A percentile compares a stretch with the other conserved stretches of the same genome.
phyloP scores from a whole-genome alignment of 2,797 vertebrate species.

The Hippocampus kuda region DNA sequence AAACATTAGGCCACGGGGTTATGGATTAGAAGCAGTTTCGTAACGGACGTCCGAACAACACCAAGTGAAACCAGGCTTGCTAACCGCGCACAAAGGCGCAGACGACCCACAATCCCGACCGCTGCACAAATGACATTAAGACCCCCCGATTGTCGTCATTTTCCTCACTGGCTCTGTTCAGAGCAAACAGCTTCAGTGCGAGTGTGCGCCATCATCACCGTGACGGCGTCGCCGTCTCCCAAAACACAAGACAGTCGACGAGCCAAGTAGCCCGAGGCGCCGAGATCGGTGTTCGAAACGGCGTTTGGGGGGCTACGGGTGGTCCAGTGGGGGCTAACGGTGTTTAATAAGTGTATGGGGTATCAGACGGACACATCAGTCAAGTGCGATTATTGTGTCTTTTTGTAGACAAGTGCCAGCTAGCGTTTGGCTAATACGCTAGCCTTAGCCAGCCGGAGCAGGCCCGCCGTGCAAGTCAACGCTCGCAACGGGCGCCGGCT shows the following conservation, averaged over 20 bases:
- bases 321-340: slow-evolving; percentile 13
- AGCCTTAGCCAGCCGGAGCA: slow-evolving; percentile 56
- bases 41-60: slow-evolving; percentile 28
- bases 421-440: slow-evolving; percentile 56
- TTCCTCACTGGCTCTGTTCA: slow-evolving; percentile 32
- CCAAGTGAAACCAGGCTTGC: neutral
- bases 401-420: slow-evolving; percentile 50
- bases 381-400: slow-evolving; percentile 57
- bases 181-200: slow-evolving; percentile 45
- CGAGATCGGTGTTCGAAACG: slow-evolving; percentile 20
- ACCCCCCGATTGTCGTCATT: neutral
- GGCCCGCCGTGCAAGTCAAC: slow-evolving; percentile 58
- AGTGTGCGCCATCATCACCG: slow-evolving; percentile 66
- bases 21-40: slow-evolving; percentile 49
- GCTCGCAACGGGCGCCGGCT: slow-evolving; percentile 52
- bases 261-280: slow-evolving; percentile 47
- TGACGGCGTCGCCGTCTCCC: slow-evolving; percentile 60
- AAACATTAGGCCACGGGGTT: slow-evolving; percentile 53
- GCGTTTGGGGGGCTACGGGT: slow-evolving; percentile 15
- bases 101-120: neutral
- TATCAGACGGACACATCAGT: slow-evolving; percentile 28
- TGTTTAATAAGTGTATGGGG: slow-evolving; percentile 20
- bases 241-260: slow-evolving; percentile 61
- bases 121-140: neutral
- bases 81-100: neutral